Evolutionary conservation across 2,888 invertebrate genomes (phyloP).

Genomic region (Agrochola macilenta): DNA sequence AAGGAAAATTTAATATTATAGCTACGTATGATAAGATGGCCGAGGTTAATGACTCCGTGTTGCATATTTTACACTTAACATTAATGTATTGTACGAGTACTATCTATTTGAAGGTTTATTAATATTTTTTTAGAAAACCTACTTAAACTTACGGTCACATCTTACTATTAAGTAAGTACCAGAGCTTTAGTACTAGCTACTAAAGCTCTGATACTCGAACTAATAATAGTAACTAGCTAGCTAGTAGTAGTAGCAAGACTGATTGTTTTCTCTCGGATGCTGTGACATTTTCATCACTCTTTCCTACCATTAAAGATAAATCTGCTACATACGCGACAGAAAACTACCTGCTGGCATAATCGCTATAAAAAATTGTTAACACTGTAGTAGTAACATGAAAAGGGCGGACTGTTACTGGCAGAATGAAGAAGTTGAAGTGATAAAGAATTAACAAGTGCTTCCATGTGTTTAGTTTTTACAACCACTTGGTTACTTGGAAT

Average conservation of each 20-base stretch:
- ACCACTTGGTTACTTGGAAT: slow-evolving; percentile 2
- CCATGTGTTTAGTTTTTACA: slow-evolving; percentile 56
- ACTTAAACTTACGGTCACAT: not conserved
- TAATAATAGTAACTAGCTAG: not conserved
- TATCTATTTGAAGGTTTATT: slow-evolving; percentile 1
- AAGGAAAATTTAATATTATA: slow-evolving; percentile 42
- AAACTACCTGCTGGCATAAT: not conserved
- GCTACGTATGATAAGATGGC: slow-evolving; percentile 22
- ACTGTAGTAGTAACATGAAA: slow-evolving; percentile 16
- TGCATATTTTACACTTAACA: slow-evolving; percentile 8
- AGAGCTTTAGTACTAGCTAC: not conserved
- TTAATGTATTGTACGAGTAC: not conserved
- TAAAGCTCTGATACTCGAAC: not conserved
- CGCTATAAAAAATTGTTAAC: not conserved
- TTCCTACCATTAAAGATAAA: not conserved
- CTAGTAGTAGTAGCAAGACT: not conserved
- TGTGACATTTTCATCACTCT: not conserved
- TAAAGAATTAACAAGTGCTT: slow-evolving; percentile 56
- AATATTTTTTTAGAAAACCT: not conserved
- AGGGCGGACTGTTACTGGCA: slow-evolving; percentile 3
- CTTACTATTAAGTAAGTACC: not conserved
- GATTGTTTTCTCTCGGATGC: not conserved
- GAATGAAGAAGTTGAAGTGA: slow-evolving; percentile 53
- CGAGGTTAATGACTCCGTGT: slow-evolving; percentile 52
- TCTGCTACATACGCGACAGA: not conserved